These are phyloP conservation scores for Drosophila hamatofila DNA, from an alignment of 2,888 invertebrate species.

Conservation along the genomic window DNA sequence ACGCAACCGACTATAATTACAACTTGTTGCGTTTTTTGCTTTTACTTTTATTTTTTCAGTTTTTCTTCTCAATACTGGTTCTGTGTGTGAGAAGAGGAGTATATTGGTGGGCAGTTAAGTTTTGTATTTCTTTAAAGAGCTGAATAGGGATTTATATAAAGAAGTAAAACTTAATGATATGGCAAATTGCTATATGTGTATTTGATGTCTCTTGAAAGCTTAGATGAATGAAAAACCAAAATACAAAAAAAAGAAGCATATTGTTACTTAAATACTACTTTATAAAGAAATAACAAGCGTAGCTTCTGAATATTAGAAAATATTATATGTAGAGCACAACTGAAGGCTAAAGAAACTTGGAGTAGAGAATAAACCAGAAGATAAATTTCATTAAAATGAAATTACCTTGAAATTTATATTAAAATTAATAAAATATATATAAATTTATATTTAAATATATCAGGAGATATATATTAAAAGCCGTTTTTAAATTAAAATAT, in stretches of 20 bases:
- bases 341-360: background rate
- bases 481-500: too few relatives aligned
- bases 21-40: conserved; percentile 44
- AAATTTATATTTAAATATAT: too few relatives aligned
- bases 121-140: background rate
- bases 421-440: background rate
- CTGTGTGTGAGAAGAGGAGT: background rate
- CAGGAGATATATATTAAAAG: too few relatives aligned
- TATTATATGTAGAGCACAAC: too few relatives aligned
- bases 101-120: background rate
- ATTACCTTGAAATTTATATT: background rate
- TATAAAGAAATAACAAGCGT: too few relatives aligned
- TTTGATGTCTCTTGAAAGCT: too few relatives aligned
- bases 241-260: too few relatives aligned
- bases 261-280: too few relatives aligned
- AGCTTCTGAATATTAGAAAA: too few relatives aligned
- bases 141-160: background rate
- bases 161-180: too few relatives aligned
- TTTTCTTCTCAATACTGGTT: background rate
- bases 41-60: conserved; percentile 31
- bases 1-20: conserved; percentile 54
- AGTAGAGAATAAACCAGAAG: background rate
- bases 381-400: background rate
- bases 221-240: too few relatives aligned
- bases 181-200: too few relatives aligned